Conservation (phyloP, 1,140 invertebrate genomes). For the Drosophila santomea region DNA sequence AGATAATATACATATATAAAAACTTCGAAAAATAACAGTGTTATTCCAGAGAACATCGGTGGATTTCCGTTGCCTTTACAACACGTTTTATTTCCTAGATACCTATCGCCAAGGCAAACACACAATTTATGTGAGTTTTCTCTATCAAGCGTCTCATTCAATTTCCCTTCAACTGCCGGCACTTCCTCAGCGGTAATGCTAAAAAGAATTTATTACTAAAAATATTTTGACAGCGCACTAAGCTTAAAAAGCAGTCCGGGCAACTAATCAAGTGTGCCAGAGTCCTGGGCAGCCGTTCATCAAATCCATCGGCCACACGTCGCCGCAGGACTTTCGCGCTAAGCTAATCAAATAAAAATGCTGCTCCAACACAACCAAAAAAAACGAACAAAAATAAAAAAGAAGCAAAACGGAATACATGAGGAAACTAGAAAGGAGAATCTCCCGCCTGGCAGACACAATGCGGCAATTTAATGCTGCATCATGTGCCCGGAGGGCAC, state of each 20-base stretch:
- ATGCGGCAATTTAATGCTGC: conserved; percentile 85
- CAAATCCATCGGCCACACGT: conserved; percentile 77
- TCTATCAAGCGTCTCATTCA: conserved; percentile 44
- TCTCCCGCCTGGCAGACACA: conserved; percentile 72
- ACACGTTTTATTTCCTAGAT: conserved; percentile 6
- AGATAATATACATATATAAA: not conserved
- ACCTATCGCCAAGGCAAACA: conserved; percentile 13
- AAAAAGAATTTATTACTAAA: conserved; percentile 79
- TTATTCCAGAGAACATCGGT: not conserved
- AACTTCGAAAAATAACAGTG: not conserved
- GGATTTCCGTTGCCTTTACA: not conserved
- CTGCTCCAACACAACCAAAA: conserved; percentile 34
- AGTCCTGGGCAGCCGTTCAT: conserved; percentile 68
- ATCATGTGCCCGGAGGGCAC: conserved; percentile 80
- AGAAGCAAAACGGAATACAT: not conserved
- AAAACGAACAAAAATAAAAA: too few species aligned
- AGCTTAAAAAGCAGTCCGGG: conserved; percentile 70
- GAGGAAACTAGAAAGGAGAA: conserved; percentile 24
- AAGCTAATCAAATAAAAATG: conserved; percentile 84
- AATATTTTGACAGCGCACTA: conserved; percentile 80
- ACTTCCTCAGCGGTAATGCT: conserved; percentile 37
- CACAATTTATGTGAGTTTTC: conserved; percentile 43
- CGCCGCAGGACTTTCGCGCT: conserved; percentile 75
- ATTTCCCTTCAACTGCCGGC: conserved; percentile 54
- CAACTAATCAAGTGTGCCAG: conserved; percentile 73